Evolutionary conservation across 2,797 vertebrate species (phyloP), one percentile per base, ranked within the genome.

Genomic region (Pteropus rufus): DNA sequence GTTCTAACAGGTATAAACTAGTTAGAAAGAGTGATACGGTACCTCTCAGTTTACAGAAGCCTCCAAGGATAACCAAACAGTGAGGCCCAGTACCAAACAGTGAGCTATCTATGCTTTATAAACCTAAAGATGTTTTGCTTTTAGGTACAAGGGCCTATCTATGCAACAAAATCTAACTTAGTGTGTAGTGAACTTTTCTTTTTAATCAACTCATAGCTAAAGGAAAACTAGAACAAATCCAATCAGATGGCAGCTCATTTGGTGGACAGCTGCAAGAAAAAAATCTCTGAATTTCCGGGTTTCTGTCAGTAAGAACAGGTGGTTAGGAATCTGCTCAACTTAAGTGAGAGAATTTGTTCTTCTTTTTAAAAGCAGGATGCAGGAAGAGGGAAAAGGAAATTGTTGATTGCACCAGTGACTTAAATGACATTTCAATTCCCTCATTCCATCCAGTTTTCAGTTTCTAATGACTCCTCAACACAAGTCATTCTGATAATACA

Each of bases 321-420:
- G 88, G 88, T n/a, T 64, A 81, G 88, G 91, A 95, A 72, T 90
- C 83, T 44, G n/a, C 73, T 19, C 81, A 85, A 36, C 77, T 79
- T 65, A 56, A 39, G 44, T 44, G 82, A 64, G 77, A 95, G 18
- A 56, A 92, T 72, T 79, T 67, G 16, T 90, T 88, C 41, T 92
- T 79, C 24, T 89, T 80, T 83, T 60, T 7, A 11, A 10, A 84
- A 96, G 56, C 82, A 95, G 82, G 82, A 94, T 72, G 72, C 49
- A 89, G 95, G 92, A 97, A 93, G 88, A 97, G 29, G n/a, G 77
- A 65, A 95, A 70, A 94, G 91, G 89, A 93, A 95, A 80, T 58
- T 39, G 41, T 93, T 96, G 94, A 97, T 83, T 94, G 60, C 67
- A 62, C 79, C 76, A 44, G n/a, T 89, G 94, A 91, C 69, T 93